Conservation (phyloP, 2,888 invertebrate species). For the Tiliacea citrago region DNA sequence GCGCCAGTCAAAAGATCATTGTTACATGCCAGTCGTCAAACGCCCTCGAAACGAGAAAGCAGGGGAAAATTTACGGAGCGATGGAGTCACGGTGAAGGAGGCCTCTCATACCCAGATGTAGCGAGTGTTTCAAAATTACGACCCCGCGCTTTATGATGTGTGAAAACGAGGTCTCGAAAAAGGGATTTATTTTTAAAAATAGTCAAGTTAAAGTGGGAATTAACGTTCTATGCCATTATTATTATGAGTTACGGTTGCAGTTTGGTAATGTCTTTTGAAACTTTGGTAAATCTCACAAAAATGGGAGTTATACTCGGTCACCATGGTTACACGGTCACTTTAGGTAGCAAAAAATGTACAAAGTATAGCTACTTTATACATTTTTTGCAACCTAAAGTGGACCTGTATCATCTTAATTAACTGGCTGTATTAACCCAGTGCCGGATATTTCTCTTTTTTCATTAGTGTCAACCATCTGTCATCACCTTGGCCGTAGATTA, state of each 20-base stretch:
- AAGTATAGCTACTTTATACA: no score
- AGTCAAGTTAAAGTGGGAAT: slow-evolving; percentile 49
- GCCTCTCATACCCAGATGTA: slow-evolving; percentile 78
- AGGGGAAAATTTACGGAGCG: slow-evolving; percentile 56
- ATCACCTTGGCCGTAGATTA: neutral
- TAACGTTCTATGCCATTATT: slow-evolving; percentile 50
- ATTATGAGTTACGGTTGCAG: slow-evolving; percentile 45
- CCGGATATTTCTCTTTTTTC: neutral
- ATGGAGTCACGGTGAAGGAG: slow-evolving; percentile 69
- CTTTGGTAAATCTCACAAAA: slow-evolving; percentile 35
- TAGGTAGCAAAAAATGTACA: no score
- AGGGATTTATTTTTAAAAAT: slow-evolving; percentile 65
- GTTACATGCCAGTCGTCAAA: slow-evolving; percentile 78
- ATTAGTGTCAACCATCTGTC: neutral
- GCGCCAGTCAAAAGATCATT: slow-evolving; percentile 86
- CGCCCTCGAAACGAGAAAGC: slow-evolving; percentile 75
- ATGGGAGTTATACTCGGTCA: slow-evolving; percentile 18
- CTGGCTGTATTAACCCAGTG: neutral
- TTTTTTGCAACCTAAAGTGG: neutral
- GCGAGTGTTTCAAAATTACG: slow-evolving; percentile 81
- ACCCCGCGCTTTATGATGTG: slow-evolving; percentile 75
- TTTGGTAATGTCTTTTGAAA: slow-evolving; percentile 35
- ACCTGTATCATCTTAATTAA: slow-evolving; percentile 2
- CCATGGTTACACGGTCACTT: neutral
- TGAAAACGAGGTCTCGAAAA: slow-evolving; percentile 72